Conservation (phyloP, 2,797 vertebrate species). For the Esox lucius region DNA sequence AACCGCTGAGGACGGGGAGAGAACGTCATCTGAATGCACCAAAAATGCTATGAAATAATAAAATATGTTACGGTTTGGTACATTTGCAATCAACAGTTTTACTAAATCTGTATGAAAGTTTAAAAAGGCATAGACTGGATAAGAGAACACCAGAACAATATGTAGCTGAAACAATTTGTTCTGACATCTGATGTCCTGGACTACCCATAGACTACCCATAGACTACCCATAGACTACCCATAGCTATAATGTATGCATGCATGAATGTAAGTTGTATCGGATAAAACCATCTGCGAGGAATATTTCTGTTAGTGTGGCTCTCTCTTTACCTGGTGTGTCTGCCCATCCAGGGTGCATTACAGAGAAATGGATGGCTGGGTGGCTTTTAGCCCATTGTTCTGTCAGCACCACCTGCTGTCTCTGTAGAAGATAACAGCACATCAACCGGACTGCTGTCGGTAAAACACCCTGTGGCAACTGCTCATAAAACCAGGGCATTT, state of each 20-base stretch:
- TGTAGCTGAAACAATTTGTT: too few species aligned
- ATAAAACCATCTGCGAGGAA: background rate
- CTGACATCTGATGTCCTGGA: too few species aligned
- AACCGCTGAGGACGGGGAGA: conserved; percentile 54
- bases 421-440: conserved; percentile 51
- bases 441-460: too few species aligned
- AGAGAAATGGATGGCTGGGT: conserved; percentile 70
- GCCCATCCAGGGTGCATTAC: conserved; percentile 74
- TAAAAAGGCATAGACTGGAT: background rate
- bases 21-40: background rate
- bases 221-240: too few species aligned
- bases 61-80: background rate
- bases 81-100: background rate
- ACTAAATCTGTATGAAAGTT: background rate
- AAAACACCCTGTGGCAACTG: too few species aligned
- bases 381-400: conserved; percentile 66
- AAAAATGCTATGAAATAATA: background rate
- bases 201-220: too few species aligned
- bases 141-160: too few species aligned
- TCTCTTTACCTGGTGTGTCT: conserved; percentile 63
- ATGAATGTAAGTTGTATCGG: too few species aligned
- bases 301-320: background rate
- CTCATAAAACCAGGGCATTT: too few species aligned
- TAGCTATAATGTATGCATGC: too few species aligned
- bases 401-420: conserved; percentile 80